Evolutionary conservation across 1,140 invertebrate species (phyloP), one percentile per base, ranked within the genome.

Genomic region (Drosophila tani): DNA sequence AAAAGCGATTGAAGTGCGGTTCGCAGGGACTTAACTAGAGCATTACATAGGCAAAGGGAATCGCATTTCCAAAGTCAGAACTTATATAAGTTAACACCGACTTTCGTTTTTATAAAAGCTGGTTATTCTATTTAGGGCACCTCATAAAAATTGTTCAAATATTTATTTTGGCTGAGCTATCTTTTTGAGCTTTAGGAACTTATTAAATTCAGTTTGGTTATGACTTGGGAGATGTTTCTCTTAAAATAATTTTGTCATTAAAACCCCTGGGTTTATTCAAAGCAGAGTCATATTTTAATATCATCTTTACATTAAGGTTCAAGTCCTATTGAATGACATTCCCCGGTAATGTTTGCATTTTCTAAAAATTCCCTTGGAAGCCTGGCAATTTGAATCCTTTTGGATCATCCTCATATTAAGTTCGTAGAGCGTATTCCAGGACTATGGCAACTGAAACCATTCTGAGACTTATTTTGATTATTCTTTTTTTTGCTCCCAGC

Each of bases 1-100:
- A 6, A 43, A 35, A 57, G 41, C 70, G 47, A 71, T 68, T 51
- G 55, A 40, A 41, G 35, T 49, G 68, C 49, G 68, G 11, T 46
- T 62, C 6, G 19, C 4, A 27, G 15, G 17, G 70, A 56, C 9
- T 27, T 32, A 24, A 43, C 19, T 53, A 50, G 29, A 19, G 14
- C 19, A 51, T 51, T 51, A 6, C 24, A 27, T 24, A 6, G n/a
- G 15, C 5, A 32, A 17, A 27, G n/a, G 15, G 17, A 17, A 55
- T 38, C 5, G 53, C 4, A 9, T 55, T 40, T 55, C 0, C 9
- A 19, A 38, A 19, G 38, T 2, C 8, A 35, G 11, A 35, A 11
- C 9, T 55, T 55, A n/a, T 5, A n/a, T 27, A 27, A 3, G 12
- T 17, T 17, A 0, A 14, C 4, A 21, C 11, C 2, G 19, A 38